phyloP scores from a whole-genome alignment of 2,888 invertebrate genomes.

The Xestia sexstrigata region DNA sequence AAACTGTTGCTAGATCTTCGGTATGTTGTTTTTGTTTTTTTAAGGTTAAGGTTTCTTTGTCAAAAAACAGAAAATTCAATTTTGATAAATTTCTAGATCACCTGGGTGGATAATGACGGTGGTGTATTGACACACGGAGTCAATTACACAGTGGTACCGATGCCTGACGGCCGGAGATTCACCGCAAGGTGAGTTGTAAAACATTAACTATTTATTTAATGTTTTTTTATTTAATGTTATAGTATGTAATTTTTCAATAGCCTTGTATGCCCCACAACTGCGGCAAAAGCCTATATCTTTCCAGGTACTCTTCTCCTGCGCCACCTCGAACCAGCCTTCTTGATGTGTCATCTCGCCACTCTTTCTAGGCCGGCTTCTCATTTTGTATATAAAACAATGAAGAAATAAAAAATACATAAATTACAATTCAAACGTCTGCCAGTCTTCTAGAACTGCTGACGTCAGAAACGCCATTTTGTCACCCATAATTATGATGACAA shows the following conservation, averaged over 20 bases:
- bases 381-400: neutral
- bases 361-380: too few relatives aligned
- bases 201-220: neutral
- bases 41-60: neutral
- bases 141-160: slow-evolving; percentile 93
- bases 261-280: too few relatives aligned
- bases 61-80: neutral
- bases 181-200: slow-evolving; percentile 91
- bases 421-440: neutral
- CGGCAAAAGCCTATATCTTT: too few relatives aligned
- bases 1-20: too few relatives aligned
- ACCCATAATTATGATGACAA: neutral
- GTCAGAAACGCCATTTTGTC: too few relatives aligned
- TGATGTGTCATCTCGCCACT: too few relatives aligned
- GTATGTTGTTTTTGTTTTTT: too few relatives aligned
- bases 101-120: slow-evolving; percentile 97
- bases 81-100: slow-evolving; percentile 91
- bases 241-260: too few relatives aligned
- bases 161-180: slow-evolving; percentile 94
- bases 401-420: neutral
- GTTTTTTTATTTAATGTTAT: too few relatives aligned
- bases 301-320: too few relatives aligned
- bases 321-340: too few relatives aligned
- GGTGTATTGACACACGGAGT: slow-evolving; percentile 95
- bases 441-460: neutral